These are phyloP conservation scores for Tinea semifulvella DNA, from an alignment of 2,888 invertebrate species.

Conservation along the genomic window DNA sequence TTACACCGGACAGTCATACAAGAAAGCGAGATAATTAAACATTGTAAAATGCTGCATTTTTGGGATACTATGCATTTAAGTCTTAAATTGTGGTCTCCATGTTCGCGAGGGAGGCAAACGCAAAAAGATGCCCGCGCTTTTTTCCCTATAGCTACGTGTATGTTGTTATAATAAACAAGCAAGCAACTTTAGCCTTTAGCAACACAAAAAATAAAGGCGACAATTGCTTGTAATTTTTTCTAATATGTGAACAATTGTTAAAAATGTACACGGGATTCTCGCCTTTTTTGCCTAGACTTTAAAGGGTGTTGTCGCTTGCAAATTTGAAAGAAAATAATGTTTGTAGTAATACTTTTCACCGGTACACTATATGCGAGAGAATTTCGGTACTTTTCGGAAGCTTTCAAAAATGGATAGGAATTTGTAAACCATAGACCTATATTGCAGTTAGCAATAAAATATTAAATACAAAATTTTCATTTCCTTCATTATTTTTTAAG, in stretches of 20 bases:
- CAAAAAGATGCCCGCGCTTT: slow-evolving; percentile 60
- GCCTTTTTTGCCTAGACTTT: slow-evolving; percentile 15
- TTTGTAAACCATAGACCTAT: no score
- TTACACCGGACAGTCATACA: no score
- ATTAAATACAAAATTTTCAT: no score
- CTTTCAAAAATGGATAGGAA: slow-evolving; percentile 3
- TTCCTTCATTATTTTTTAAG: no score
- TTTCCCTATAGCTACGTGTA: slow-evolving; percentile 27
- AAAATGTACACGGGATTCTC: slow-evolving; percentile 21
- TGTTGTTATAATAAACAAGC: slow-evolving; percentile 4
- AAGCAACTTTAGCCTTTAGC: slow-evolving; percentile 15
- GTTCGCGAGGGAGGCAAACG: slow-evolving; percentile 41
- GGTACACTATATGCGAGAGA: slow-evolving; percentile 9
- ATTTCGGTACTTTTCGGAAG: slow-evolving; percentile 11
- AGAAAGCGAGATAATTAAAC: no score
- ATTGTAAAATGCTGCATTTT: no score
- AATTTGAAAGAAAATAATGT: slow-evolving; percentile 2
- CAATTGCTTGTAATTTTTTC: no score
- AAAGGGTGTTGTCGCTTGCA: slow-evolving; percentile 25
- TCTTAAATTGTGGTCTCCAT: slow-evolving; percentile 22
- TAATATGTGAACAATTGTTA: slow-evolving; percentile 16
- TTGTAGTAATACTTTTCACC: slow-evolving; percentile 11
- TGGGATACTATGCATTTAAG: background rate
- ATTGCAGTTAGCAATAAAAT: no score
- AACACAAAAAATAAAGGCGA: slow-evolving; percentile 24